Conservation (phyloP, 1,140 invertebrate species). For the Scaptomyza graminum region DNA sequence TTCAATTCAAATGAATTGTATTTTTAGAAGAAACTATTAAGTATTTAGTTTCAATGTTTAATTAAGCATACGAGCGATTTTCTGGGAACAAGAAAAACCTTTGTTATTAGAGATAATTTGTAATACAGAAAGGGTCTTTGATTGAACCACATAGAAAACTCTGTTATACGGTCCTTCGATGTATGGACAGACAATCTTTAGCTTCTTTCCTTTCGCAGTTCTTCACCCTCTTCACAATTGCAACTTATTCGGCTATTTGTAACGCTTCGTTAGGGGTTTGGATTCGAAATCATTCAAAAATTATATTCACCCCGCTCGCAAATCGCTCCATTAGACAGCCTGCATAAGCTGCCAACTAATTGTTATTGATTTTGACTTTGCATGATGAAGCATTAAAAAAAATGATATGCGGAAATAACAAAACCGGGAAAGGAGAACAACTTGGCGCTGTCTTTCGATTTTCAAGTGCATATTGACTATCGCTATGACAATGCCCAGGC, state of each 20-base stretch:
- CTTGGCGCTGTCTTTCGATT: conserved; percentile 7
- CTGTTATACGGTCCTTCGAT: too few species aligned
- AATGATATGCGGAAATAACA: conserved; percentile 21
- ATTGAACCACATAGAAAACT: too few species aligned
- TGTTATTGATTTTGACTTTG: conserved; percentile 50
- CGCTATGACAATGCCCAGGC: conserved; percentile 37
- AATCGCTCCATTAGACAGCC: not conserved
- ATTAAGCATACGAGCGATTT: too few species aligned
- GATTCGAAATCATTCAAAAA: conserved; percentile 34
- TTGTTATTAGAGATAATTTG: too few species aligned
- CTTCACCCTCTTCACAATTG: not conserved
- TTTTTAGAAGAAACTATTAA: too few species aligned
- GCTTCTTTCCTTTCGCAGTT: not conserved
- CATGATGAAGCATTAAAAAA: conserved; percentile 28
- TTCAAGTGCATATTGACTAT: conserved; percentile 43
- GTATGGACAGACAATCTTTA: too few species aligned
- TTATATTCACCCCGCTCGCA: not conserved
- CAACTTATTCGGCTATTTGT: not conserved
- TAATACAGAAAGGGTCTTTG: too few species aligned
- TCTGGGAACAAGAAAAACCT: too few species aligned
- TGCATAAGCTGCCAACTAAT: conserved; percentile 42
- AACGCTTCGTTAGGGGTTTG: conserved; percentile 6
- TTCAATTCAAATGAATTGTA: too few species aligned
- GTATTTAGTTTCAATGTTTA: too few species aligned
- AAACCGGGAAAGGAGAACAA: conserved; percentile 3